A percentile compares a stretch with the other conserved stretches of the same genome.
Evolutionary conservation across 2,888 invertebrate genomes (phyloP).

Genomic region (Caenorhabditis imperialis): DNA sequence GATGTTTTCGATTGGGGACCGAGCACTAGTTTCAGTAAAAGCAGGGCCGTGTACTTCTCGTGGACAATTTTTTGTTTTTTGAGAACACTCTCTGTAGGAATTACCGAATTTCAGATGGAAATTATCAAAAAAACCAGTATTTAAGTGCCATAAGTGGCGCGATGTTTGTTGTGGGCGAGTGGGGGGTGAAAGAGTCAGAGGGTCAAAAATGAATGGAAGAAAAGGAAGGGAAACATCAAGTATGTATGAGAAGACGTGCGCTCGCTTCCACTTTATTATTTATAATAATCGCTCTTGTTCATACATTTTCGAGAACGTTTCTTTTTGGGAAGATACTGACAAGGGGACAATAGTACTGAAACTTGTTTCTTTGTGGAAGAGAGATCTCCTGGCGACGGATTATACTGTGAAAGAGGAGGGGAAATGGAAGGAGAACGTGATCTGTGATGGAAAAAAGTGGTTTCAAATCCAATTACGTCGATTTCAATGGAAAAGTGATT

Average conservation of each 20-base stretch:
- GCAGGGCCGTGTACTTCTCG: background rate
- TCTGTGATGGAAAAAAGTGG: background rate
- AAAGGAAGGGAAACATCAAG: constrained; percentile 19
- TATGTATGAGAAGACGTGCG: constrained; percentile 41
- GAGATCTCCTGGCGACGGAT: background rate
- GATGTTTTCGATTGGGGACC: constrained; percentile 31
- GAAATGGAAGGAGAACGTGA: background rate
- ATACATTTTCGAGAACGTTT: constrained; percentile 50
- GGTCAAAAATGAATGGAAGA: background rate
- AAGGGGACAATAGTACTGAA: background rate
- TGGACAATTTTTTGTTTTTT: background rate
- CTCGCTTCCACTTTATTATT: constrained; percentile 37
- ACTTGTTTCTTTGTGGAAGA: constrained; percentile 7
- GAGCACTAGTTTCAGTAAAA: too few relatives aligned
- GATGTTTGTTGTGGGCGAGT: background rate
- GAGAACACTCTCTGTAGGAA: too few relatives aligned
- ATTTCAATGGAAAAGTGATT: too few relatives aligned
- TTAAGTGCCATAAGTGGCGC: too few relatives aligned
- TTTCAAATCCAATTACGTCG: too few relatives aligned
- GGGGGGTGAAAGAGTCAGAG: background rate
- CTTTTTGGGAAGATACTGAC: background rate
- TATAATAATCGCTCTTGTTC: constrained; percentile 54
- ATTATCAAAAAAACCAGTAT: too few relatives aligned
- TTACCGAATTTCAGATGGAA: too few relatives aligned
- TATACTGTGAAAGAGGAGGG: constrained; percentile 1